Percentiles rank a stretch among this genome's conserved stretches.
phyloP scores from a whole-genome alignment of 2,113 vertebrate genomes.

The Protobothrops flavoviridis region DNA sequence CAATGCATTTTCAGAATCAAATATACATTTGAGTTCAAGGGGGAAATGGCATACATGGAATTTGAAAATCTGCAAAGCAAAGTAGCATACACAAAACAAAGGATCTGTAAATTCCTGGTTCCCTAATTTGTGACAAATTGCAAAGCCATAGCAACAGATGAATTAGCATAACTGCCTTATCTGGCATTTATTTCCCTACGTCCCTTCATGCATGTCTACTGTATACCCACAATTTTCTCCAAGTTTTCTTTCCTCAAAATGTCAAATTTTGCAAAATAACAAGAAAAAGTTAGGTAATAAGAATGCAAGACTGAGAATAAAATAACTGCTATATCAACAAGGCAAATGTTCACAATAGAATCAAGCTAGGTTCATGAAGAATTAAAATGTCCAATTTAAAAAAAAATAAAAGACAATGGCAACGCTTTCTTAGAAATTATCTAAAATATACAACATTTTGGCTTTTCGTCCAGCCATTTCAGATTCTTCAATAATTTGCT shows the following conservation, averaged over 20 bases:
- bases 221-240: background rate
- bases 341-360: background rate
- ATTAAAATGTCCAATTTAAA: background rate
- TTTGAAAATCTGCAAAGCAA: background rate
- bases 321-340: background rate
- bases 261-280: background rate
- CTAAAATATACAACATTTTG: background rate
- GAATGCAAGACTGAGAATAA: too few relatives aligned
- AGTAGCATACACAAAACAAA: background rate
- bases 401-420: accelerated
- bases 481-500: background rate
- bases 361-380: background rate
- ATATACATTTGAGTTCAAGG: background rate
- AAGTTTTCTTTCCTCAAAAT: background rate
- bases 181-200: background rate
- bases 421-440: accelerated
- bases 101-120: background rate
- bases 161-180: background rate
- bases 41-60: background rate
- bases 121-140: background rate
- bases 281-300: background rate
- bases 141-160: background rate
- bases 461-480: background rate
- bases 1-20: background rate
- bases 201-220: background rate